phyloP scores from a whole-genome alignment of 64 coral and sea anemone species.

The Pocillopora verrucosa region DNA sequence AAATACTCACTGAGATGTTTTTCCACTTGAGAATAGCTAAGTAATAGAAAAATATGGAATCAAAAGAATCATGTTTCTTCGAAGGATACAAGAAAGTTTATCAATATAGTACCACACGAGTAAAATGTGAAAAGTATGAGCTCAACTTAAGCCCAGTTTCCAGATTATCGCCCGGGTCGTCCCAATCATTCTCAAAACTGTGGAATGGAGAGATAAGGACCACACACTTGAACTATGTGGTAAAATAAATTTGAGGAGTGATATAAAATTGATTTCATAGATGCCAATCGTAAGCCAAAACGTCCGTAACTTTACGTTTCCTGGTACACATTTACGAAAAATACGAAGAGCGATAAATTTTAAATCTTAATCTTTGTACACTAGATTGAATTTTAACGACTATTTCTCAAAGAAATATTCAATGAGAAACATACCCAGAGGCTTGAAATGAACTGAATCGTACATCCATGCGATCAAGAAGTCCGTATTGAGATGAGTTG shows the following conservation, averaged over 20 bases:
- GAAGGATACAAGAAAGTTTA: not conserved
- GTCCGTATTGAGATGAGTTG: constrained; percentile 33
- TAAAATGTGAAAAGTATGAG: too few relatives aligned
- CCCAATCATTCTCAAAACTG: too few relatives aligned
- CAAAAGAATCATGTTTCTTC: not conserved
- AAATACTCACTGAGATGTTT: constrained; percentile 59
- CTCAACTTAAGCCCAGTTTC: too few relatives aligned
- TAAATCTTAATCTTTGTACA: too few relatives aligned
- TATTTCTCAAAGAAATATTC: not conserved
- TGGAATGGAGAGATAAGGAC: too few relatives aligned
- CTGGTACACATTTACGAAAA: too few relatives aligned
- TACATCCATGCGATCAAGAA: constrained; percentile 78
- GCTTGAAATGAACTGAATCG: constrained; percentile 81
- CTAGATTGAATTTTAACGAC: too few relatives aligned
- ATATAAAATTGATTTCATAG: not conserved
- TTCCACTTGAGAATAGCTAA: constrained; percentile 56
- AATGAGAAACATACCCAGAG: constrained; percentile 55
- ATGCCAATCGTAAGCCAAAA: too few relatives aligned
- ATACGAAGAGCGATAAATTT: too few relatives aligned
- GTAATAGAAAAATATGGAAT: constrained; percentile 8
- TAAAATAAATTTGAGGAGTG: not conserved
- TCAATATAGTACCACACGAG: not conserved
- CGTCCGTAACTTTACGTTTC: too few relatives aligned
- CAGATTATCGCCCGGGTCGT: too few relatives aligned
- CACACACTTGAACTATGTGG: not conserved